Evolutionary conservation across 2,888 invertebrate genomes (phyloP), one percentile per base, ranked within the genome.

Genomic region (Therioaphis trifolii): DNA sequence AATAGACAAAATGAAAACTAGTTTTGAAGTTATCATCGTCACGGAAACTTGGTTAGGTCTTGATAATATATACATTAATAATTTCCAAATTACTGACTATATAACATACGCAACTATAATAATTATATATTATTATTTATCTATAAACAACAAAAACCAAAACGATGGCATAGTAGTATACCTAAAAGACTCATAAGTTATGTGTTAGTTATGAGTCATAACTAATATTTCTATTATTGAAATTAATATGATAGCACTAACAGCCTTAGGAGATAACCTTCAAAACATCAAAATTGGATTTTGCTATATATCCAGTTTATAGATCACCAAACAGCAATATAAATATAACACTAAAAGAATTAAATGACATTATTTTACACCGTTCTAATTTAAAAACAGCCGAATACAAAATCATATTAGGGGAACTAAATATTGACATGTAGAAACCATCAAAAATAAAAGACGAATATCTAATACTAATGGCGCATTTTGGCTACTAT

Each of bases 291-390:
- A 72, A 52, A 72, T 40, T 18, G 5, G 21, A 29, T 35, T 74
- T 74, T 58, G 29, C 58, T 11, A 58, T 75, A 4, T 40, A 75
- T 21, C 15, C 24, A 24, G 24, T 11, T 58, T 40, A 58, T 75
- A 74, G 74, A 74, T 74, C 35, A 15, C 74, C 55, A 21, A 74
- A 74, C 5, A 11, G 74, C 21, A 74, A n/a, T 74, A 74, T 58
- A 43, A 24, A 72, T 4, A 29, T 52, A 52, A 43, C 72, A 1
- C 11, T 72, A 72, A 3, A 72, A 27, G 27, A 74, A 40, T 21
- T 74, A 40, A 55, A 74, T 9, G 14, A 74, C 15, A 40, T 40
- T 49, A 74, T 74, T 21, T 14, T 74, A 29, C 2, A 18, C 55
- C 21, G 21, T 40, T 55, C 74, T 21, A 74, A 74, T 15, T n/a